These are phyloP conservation scores for Fistularia tabacaria DNA, from an alignment of 2,797 vertebrate species.

Conservation along the genomic window DNA sequence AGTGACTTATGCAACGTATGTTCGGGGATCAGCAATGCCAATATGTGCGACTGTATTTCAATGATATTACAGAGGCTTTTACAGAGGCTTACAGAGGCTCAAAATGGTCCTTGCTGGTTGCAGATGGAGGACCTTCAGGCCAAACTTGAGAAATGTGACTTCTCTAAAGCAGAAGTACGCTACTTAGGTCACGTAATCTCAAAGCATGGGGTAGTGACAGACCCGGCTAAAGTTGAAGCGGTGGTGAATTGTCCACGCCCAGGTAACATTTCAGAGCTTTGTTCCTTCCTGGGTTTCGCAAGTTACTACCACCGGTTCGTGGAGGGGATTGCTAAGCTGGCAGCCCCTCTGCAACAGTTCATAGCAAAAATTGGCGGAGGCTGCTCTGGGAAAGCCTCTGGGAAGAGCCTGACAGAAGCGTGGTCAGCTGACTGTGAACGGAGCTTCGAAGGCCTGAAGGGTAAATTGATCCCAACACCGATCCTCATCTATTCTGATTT, in stretches of 20 bases:
- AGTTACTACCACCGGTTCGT: not conserved
- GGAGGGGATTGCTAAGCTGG: conserved; percentile 5
- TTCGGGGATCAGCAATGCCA: conserved; percentile 1
- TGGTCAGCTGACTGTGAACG: not conserved
- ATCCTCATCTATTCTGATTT: conserved; percentile 10
- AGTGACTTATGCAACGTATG: conserved; percentile 2
- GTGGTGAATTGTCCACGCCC: not conserved
- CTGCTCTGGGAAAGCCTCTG: fast-evolving
- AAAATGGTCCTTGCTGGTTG: not conserved
- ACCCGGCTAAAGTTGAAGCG: not conserved
- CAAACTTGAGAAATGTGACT: not conserved
- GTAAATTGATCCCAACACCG: not conserved
- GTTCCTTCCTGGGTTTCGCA: not conserved
- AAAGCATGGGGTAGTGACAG: not conserved
- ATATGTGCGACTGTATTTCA: not conserved
- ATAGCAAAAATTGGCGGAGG: not conserved
- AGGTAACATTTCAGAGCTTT: fast-evolving
- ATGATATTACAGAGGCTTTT: too few species aligned
- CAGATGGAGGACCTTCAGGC: not conserved
- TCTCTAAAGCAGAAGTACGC: not conserved
- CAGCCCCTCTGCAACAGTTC: fast-evolving
- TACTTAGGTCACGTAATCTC: conserved; percentile 7
- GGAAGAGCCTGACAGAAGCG: too few species aligned
- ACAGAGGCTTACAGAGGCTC: conserved; percentile 3
- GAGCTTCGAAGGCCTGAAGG: not conserved